These are phyloP conservation scores for Porites lobata DNA, from an alignment of 92 coral and sea anemone species.

Conservation along the genomic window DNA sequence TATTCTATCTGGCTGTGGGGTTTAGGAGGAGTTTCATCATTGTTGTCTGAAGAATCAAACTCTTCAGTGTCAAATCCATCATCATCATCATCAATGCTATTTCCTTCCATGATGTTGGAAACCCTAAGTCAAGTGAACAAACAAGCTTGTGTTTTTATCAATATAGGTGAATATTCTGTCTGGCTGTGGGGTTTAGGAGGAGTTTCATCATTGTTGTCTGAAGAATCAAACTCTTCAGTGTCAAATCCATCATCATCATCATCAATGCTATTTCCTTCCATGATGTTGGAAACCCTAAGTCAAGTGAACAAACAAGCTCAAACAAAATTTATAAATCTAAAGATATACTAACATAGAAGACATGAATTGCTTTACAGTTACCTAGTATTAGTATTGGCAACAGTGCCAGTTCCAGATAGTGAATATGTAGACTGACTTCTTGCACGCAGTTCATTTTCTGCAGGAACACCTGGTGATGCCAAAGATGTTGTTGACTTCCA, in stretches of 20 bases:
- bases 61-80: slow-evolving; percentile 91
- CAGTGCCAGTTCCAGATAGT: slow-evolving; percentile 23
- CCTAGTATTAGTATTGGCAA: slow-evolving; percentile 22
- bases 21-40: slow-evolving; percentile 67
- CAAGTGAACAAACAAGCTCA: too few relatives aligned
- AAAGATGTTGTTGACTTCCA: slow-evolving; percentile 74
- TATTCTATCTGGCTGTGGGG: background rate
- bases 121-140: slow-evolving; percentile 12
- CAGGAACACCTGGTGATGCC: slow-evolving; percentile 29
- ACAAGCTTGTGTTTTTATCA: background rate
- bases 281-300: slow-evolving; percentile 49
- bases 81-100: slow-evolving; percentile 58
- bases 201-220: slow-evolving; percentile 84
- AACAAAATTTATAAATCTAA: too few relatives aligned
- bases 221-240: slow-evolving; percentile 86
- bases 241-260: slow-evolving; percentile 84
- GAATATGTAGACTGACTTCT: slow-evolving; percentile 67
- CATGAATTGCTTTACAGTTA: background rate
- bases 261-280: slow-evolving; percentile 54
- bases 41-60: slow-evolving; percentile 82
- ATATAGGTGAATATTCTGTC: slow-evolving; percentile 5
- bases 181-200: slow-evolving; percentile 8
- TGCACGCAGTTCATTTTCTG: slow-evolving; percentile 31
- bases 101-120: slow-evolving; percentile 61
- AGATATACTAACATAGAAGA: too few relatives aligned